phyloP scores from a whole-genome alignment of 2,113 vertebrate species.

The Cebidichthys violaceus region DNA sequence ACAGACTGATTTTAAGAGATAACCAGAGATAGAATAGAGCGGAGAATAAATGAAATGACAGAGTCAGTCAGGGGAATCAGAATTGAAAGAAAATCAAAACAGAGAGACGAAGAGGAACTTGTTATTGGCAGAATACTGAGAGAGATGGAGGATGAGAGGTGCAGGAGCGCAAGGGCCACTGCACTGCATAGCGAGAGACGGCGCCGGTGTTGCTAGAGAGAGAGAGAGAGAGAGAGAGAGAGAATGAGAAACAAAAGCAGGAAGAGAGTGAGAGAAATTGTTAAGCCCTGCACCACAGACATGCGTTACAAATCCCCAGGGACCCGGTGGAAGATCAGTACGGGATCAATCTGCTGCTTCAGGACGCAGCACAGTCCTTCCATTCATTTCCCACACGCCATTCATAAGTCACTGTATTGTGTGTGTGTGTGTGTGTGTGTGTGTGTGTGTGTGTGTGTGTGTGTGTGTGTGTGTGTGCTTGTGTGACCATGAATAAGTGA shows the following conservation, averaged over 20 bases:
- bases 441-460: constrained; percentile 39
- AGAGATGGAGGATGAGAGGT: constrained; percentile 48
- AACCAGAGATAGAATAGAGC: constrained; percentile 30
- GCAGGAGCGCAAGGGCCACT: constrained; percentile 40
- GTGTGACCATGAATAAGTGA: constrained; percentile 28
- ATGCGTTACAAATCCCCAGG: constrained; percentile 70
- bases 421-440: constrained; percentile 26
- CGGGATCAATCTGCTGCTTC: constrained; percentile 74
- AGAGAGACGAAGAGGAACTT: constrained; percentile 39
- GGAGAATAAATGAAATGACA: constrained; percentile 46
- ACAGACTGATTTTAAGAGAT: constrained; percentile 24
- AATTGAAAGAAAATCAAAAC: constrained; percentile 53
- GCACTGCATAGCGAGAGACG: constrained; percentile 48
- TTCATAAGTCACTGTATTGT: constrained; percentile 21
- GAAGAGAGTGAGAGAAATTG: constrained; percentile 40
- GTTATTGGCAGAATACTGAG: constrained; percentile 40
- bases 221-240: constrained; percentile 48
- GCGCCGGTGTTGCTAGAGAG: background rate
- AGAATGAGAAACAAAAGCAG: constrained; percentile 40
- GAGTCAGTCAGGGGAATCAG: constrained; percentile 39
- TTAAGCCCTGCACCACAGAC: constrained; percentile 65
- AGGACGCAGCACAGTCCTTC: constrained; percentile 52
- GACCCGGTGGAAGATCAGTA: constrained; percentile 71
- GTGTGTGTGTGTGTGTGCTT: constrained; percentile 27
- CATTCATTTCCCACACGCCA: constrained; percentile 54